These are phyloP conservation scores for Cephus pulcher DNA, from an alignment of 2,888 invertebrate genomes.

Conservation along the genomic window DNA sequence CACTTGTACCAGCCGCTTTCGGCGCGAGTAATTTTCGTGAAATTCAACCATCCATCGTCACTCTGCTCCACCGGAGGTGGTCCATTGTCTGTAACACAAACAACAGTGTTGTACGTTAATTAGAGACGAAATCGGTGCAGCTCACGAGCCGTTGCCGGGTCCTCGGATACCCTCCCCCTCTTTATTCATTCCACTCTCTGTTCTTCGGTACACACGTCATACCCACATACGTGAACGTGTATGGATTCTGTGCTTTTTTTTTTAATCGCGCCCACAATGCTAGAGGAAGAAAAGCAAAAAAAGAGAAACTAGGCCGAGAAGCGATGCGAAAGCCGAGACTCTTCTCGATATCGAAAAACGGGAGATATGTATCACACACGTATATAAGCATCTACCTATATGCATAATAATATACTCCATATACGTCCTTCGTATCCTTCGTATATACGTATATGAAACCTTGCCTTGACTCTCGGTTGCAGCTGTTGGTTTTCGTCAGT, in stretches of 20 bases:
- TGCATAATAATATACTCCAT: background rate
- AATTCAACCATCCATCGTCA: slow-evolving; percentile 86
- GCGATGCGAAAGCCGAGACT: background rate
- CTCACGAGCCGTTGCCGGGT: background rate
- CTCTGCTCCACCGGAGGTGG: slow-evolving; percentile 73
- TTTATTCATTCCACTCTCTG: background rate
- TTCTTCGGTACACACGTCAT: background rate
- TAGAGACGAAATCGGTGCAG: background rate
- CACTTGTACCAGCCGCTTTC: slow-evolving; percentile 96
- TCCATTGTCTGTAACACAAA: slow-evolving; percentile 61
- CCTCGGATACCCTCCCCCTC: background rate
- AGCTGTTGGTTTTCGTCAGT: background rate
- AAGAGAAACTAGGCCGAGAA: background rate
- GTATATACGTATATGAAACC: background rate
- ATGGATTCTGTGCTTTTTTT: background rate
- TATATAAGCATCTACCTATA: background rate
- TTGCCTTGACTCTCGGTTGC: background rate
- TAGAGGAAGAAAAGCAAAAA: background rate
- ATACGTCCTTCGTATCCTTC: no score
- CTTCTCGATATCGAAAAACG: background rate
- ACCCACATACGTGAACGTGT: background rate
- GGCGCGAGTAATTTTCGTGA: slow-evolving; percentile 80
- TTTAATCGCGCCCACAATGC: background rate
- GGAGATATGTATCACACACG: background rate
- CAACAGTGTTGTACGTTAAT: slow-evolving; percentile 18